Conservation (phyloP, 64 coral and sea anemone genomes). For the Porites australiensis region DNA sequence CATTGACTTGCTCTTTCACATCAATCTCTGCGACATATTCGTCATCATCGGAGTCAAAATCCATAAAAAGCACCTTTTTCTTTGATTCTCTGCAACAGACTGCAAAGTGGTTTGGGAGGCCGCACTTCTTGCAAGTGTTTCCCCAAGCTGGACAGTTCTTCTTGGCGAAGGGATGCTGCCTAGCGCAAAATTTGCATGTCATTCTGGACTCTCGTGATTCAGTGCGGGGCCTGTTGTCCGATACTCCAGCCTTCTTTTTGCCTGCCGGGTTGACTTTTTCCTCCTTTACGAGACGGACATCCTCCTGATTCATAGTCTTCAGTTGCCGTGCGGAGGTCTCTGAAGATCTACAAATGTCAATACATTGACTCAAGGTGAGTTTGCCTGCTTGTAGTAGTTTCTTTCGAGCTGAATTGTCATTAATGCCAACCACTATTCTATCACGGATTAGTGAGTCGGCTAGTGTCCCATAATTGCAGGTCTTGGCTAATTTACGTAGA, state of each 20-base stretch:
- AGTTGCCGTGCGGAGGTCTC: not conserved
- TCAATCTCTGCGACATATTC: conserved; percentile 28
- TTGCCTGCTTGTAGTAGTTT: conserved; percentile 28
- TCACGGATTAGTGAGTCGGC: conserved; percentile 12
- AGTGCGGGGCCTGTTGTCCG: not conserved
- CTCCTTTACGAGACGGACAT: not conserved
- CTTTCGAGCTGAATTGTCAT: conserved; percentile 29
- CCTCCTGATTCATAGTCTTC: conserved; percentile 5
- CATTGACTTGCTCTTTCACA: conserved; percentile 17
- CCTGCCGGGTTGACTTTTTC: too few relatives aligned
- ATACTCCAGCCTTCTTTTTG: too few relatives aligned
- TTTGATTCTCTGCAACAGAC: not conserved
- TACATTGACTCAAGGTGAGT: conserved; percentile 23
- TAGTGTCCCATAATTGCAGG: conserved; percentile 48
- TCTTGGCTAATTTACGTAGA: conserved; percentile 31
- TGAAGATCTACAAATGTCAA: conserved; percentile 15
- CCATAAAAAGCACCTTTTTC: not conserved
- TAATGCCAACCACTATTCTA: conserved; percentile 49
- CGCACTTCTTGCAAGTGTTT: conserved; percentile 9
- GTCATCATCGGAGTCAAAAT: not conserved
- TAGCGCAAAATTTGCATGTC: conserved; percentile 20
- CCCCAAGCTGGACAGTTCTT: conserved; percentile 13
- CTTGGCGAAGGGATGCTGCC: not conserved
- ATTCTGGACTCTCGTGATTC: not conserved
- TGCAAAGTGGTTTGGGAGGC: conserved; percentile 7